Evolutionary conservation across 2,888 invertebrate species (phyloP), one percentile per base, ranked within the genome.

Genomic region (Eupithecia subfuscata): DNA sequence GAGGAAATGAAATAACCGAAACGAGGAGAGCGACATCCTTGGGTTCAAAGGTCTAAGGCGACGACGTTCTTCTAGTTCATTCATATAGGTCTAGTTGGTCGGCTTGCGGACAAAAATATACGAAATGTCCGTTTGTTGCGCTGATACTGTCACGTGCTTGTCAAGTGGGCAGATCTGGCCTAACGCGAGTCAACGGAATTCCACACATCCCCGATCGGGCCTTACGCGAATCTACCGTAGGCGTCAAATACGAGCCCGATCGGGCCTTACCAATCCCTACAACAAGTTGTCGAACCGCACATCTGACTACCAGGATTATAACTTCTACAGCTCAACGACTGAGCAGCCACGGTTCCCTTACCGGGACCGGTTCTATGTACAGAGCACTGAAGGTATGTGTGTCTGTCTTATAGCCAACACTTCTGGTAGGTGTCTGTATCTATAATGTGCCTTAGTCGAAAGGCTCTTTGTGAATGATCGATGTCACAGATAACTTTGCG

Each of bases 401-500:
- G 74, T 73, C 78, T 73, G n/a, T n/a, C n/a, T n/a, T n/a, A n/a
- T n/a, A n/a, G n/a, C n/a, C n/a, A 14, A 43, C 9, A 2, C 40
- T 67, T n/a, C 67, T 67, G 67, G 12, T 22, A 25, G 11, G 12
- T 18, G 25, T 14, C 43, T 43, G 3, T 12, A 9, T 22, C 22
- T 45, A 71, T 74, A 73, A 69, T 64, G 76, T 74, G 70, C 8
- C 63, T 65, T 22, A 73, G 40, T 71, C 30, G 70, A 70, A 76
- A 74, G 69, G 79, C 90, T 91, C 91, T 91, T 90, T 91, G 90
- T 89, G 89, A 89, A 93, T 93, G 93, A 93, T 93, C 89, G 91
- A 93, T 93, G 92, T 69, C 75, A 73, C 82, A 90, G 93, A 93
- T 93, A 89, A 90, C 92, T 92, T 93, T 93, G 92, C 88, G 84